phyloP scores from a whole-genome alignment of 1,140 invertebrate species.

The Hycleus cichorii region DNA sequence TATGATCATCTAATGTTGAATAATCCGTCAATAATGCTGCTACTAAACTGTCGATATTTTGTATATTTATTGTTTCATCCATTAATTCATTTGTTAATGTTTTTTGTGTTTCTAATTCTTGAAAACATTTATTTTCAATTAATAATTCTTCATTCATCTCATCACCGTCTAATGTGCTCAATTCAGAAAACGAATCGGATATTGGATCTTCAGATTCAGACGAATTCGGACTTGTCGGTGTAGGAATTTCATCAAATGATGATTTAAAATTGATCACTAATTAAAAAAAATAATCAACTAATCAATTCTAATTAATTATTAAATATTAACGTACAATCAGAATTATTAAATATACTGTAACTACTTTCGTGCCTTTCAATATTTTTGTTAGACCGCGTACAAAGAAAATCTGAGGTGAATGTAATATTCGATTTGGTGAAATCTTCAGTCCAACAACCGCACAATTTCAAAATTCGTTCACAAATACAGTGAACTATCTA shows the following conservation, averaged over 20 bases:
- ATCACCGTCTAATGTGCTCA: constrained; percentile 32
- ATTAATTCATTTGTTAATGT: constrained; percentile 26
- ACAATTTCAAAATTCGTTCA: constrained; percentile 65
- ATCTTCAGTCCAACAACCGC: constrained; percentile 49
- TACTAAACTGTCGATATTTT: constrained; percentile 24
- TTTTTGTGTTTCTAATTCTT: constrained; percentile 35
- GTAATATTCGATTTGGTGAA: constrained; percentile 39
- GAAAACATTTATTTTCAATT: constrained; percentile 36
- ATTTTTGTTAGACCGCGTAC: constrained; percentile 21
- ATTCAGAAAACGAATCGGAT: constrained; percentile 27
- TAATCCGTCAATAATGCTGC: constrained; percentile 47
- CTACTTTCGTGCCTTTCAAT: constrained; percentile 31
- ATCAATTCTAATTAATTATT: background rate
- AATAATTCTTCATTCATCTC: constrained; percentile 31
- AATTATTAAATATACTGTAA: constrained; percentile 29
- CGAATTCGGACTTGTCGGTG: constrained; percentile 31
- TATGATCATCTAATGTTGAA: constrained; percentile 47
- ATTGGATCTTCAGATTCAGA: constrained; percentile 25
- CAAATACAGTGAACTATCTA: constrained; percentile 71
- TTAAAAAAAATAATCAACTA: background rate
- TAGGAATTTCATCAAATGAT: constrained; percentile 22
- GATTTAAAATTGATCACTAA: constrained; percentile 13
- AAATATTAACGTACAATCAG: constrained; percentile 26
- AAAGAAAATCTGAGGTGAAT: constrained; percentile 44
- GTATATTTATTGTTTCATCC: constrained; percentile 21